Percentiles rank a stretch among this genome's conserved stretches.
phyloP scores from a whole-genome alignment of 2,113 vertebrate genomes.

The Numida meleagris region DNA sequence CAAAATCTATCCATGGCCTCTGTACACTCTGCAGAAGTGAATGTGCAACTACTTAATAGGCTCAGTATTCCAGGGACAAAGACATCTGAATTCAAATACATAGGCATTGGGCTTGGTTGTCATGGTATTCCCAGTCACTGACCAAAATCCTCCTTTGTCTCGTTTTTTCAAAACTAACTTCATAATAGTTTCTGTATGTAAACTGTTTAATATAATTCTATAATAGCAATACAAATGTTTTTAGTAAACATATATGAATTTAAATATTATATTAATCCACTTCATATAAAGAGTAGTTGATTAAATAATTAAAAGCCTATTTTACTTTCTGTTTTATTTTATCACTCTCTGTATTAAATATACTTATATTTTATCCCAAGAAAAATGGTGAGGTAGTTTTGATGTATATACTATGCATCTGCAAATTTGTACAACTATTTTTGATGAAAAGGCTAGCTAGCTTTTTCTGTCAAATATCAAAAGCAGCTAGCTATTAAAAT shows the following conservation, averaged over 20 bases:
- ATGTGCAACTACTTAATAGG: not conserved
- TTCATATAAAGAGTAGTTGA: not conserved
- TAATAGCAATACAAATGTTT: not conserved
- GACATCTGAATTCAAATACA: not conserved
- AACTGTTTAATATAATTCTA: not conserved
- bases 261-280: not conserved
- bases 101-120: not conserved
- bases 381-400: not conserved
- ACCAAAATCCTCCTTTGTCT: not conserved
- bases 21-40: not conserved
- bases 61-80: not conserved
- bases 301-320: not conserved
- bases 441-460: constrained; percentile 17
- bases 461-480: constrained; percentile 27
- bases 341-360: not conserved
- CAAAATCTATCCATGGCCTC: not conserved
- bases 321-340: not conserved
- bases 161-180: not conserved
- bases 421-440: not conserved
- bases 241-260: not conserved
- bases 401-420: not conserved
- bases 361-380: not conserved
- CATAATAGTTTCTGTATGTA: not conserved
- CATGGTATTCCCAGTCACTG: not conserved
- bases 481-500: constrained; percentile 19